Evolutionary conservation across 2,888 invertebrate species (phyloP), one percentile per base, ranked within the genome.

Genomic region (Boloria euphrosyne): DNA sequence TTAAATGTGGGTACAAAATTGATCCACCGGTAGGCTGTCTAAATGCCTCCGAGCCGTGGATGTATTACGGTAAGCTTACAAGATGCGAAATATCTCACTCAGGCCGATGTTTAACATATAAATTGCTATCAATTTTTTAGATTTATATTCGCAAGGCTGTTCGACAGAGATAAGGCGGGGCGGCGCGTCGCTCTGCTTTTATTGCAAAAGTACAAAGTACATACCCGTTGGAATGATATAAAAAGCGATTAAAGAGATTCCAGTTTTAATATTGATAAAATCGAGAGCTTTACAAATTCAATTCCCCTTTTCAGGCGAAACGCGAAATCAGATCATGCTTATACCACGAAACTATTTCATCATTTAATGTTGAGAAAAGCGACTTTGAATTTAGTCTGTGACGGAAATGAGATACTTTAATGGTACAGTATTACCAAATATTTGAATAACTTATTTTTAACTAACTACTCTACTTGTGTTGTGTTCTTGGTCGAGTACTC

Each of bases 121-220:
- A 89, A 89, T 88, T 88, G 86, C 83, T 85, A 87, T 87, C 83
- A 86, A 84, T 87, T 87, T 87, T 86, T 87, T 84, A 84, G 84
- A 86, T 85, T 85, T 84, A 86, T 85, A 85, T 86, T 85, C 85
- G 81, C 79, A 82, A 76, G 81, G 80, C 86, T 87, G 87, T 75
- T 80, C 75, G 73, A 53, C 44, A 71, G 73, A 83, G 89, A 88
- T 88, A 87, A 87, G 86, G 74, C 78, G 74, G 64, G 66, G 75
- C 78, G 77, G 75, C 78, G 78, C 75, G 75, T 73, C 70, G 68
- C 74, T 74, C 75, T 78, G 79, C 73, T 81, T 86, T 84, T 84
- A 87, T 86, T 85, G 80, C 80, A 76, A 75, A 78, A 81, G 81
- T 83, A 78, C 78, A 78, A 76, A 79, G 79, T 79, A 79, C 71